phyloP scores from a whole-genome alignment of 1,140 invertebrate genomes.

The Solenopsis fugax region DNA sequence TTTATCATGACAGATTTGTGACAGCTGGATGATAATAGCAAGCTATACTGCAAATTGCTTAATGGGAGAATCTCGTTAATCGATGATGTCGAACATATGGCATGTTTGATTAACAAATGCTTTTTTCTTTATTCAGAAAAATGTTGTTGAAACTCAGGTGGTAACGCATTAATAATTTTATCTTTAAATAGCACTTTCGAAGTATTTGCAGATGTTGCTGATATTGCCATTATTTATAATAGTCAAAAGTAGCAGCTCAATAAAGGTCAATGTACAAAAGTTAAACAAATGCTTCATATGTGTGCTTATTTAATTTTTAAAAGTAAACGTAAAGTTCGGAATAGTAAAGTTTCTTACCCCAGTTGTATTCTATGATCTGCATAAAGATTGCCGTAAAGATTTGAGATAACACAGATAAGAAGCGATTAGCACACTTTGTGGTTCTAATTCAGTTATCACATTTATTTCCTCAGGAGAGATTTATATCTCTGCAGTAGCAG shows the following conservation, averaged over 20 bases:
- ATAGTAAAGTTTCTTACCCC: neutral
- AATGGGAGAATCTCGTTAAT: conserved; percentile 29
- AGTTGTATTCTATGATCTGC: neutral
- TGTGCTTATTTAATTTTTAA: neutral
- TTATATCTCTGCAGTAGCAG: neutral
- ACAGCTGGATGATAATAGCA: conserved; percentile 19
- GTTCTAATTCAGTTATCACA: conserved; percentile 47
- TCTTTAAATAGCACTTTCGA: conserved; percentile 8
- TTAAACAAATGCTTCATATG: neutral
- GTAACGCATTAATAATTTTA: neutral
- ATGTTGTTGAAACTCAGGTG: neutral
- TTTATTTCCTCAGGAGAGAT: conserved; percentile 8
- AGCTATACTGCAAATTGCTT: conserved; percentile 27
- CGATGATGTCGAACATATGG: conserved; percentile 14
- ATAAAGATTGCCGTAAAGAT: conserved; percentile 11
- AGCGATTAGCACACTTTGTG: conserved; percentile 29
- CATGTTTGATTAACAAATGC: neutral
- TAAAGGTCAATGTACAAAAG: neutral
- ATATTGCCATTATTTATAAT: neutral
- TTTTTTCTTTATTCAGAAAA: neutral
- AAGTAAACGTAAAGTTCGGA: neutral
- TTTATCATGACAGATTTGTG: conserved; percentile 14
- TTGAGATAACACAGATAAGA: conserved; percentile 18
- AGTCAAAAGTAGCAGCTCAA: neutral
- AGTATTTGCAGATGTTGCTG: neutral